Percentiles rank a stretch among this genome's conserved stretches.
These are phyloP conservation scores for Cynoglossus semilaevis DNA, from an alignment of 2,113 vertebrate genomes.

Conservation along the genomic window DNA sequence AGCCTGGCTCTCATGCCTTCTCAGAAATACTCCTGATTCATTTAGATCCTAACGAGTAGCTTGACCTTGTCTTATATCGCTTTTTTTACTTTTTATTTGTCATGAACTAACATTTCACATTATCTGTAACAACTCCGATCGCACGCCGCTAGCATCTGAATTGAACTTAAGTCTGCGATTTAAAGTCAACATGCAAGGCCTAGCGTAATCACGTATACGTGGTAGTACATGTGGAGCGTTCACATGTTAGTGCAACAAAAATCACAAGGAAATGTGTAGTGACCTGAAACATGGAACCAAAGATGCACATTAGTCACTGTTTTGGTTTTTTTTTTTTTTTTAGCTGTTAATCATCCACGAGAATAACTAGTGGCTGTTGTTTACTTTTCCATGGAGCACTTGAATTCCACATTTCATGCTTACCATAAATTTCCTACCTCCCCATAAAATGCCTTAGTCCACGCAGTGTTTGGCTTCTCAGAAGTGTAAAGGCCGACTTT, in stretches of 20 bases:
- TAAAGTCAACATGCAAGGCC: conserved; percentile 41
- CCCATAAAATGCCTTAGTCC: conserved; percentile 29
- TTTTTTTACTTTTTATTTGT: conserved; percentile 10
- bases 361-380: conserved; percentile 51
- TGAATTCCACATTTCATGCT: conserved; percentile 69
- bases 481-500: neutral
- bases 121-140: conserved; percentile 31
- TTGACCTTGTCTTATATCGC: conserved; percentile 41
- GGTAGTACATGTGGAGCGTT: conserved; percentile 41
- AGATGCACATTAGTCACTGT: conserved; percentile 54
- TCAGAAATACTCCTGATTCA: conserved; percentile 50
- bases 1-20: conserved; percentile 57
- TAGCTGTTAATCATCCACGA: conserved; percentile 58
- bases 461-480: conserved; percentile 16
- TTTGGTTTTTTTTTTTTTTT: conserved; percentile 58
- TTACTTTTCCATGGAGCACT: conserved; percentile 35
- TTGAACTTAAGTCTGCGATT: conserved; percentile 22
- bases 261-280: conserved; percentile 56
- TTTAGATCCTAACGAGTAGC: conserved; percentile 55
- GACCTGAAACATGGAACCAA: conserved; percentile 72
- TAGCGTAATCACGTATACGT: conserved; percentile 50
- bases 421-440: conserved; percentile 13
- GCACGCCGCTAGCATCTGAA: conserved; percentile 19
- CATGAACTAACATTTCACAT: conserved; percentile 42
- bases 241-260: conserved; percentile 33